Conservation (phyloP, 2,888 invertebrate genomes). For the Epiblema foenella region DNA sequence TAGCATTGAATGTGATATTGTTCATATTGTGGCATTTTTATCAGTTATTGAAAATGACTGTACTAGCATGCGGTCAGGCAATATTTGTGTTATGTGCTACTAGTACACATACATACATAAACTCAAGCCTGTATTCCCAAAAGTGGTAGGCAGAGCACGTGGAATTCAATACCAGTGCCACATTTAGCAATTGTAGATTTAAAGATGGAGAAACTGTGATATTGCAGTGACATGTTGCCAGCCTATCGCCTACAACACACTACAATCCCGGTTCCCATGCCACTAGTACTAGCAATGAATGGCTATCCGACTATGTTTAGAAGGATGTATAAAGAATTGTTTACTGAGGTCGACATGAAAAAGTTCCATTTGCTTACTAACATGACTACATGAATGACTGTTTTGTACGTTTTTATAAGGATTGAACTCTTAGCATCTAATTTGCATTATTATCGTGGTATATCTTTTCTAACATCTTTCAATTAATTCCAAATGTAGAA, state of each 20-base stretch:
- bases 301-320: neutral
- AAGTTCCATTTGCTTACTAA: constrained; percentile 10
- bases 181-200: no score
- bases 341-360: constrained; percentile 7
- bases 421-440: neutral
- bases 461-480: neutral
- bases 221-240: no score
- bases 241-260: no score
- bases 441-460: neutral
- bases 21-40: no score
- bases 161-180: no score
- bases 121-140: no score
- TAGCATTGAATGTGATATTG: no score
- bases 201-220: no score
- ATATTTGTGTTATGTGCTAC: constrained; percentile 25
- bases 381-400: constrained; percentile 12
- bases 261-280: no score
- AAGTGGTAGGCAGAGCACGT: no score
- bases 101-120: neutral
- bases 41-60: neutral
- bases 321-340: neutral
- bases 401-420: constrained; percentile 9
- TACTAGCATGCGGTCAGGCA: constrained; percentile 9
- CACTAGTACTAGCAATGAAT: neutral
- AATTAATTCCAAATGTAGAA: neutral